Conservation (phyloP, 2,888 invertebrate genomes). For the Bibio marci region DNA sequence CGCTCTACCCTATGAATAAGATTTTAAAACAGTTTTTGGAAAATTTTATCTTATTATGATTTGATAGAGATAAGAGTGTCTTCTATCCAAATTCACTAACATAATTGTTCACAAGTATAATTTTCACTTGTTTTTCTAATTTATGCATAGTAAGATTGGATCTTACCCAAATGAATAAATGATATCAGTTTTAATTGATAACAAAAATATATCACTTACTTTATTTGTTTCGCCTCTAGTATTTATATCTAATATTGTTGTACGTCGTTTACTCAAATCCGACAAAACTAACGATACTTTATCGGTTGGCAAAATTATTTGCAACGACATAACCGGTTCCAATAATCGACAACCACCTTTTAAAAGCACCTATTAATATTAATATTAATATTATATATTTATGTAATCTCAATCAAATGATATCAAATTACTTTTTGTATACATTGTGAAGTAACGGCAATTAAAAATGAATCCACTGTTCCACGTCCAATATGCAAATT, state of each 20-base stretch:
- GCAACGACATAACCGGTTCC: slow-evolving; percentile 82
- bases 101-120: neutral
- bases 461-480: slow-evolving; percentile 64
- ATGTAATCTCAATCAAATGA: neutral
- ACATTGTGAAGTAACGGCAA: slow-evolving; percentile 69
- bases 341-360: slow-evolving; percentile 33
- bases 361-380: slow-evolving; percentile 14
- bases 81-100: too few relatives aligned
- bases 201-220: slow-evolving; percentile 26
- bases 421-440: slow-evolving; percentile 48
- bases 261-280: slow-evolving; percentile 59
- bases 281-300: slow-evolving; percentile 45
- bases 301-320: slow-evolving; percentile 52
- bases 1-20: too few relatives aligned
- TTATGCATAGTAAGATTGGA: neutral
- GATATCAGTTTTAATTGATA: neutral
- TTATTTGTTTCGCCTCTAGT: slow-evolving; percentile 43
- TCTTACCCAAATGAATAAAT: too few relatives aligned
- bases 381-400: neutral
- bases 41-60: too few relatives aligned
- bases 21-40: too few relatives aligned
- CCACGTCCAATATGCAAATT: slow-evolving; percentile 53
- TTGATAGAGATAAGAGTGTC: too few relatives aligned
- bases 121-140: neutral
- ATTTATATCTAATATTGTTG: slow-evolving; percentile 44